These are phyloP conservation scores for Dromius quadrimaculatus DNA, from an alignment of 2,888 invertebrate species.

Conservation along the genomic window DNA sequence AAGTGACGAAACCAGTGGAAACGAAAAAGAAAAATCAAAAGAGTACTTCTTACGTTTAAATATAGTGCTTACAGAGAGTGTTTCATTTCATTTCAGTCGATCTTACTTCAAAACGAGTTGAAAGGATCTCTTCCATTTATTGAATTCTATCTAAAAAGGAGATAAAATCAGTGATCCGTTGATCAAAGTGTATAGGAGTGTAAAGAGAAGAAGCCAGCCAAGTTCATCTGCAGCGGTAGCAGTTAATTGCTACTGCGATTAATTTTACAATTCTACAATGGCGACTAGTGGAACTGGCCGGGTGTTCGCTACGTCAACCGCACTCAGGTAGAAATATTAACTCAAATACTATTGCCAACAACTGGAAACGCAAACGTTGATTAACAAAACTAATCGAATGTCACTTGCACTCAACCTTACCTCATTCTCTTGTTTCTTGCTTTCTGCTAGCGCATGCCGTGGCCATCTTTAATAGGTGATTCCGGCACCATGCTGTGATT, in stretches of 20 bases:
- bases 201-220: conserved; percentile 12
- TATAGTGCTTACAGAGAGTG: conserved; percentile 21
- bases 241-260: conserved; percentile 36
- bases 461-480: conserved; percentile 39
- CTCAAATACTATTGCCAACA: conserved; percentile 39
- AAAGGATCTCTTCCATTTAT: conserved; percentile 26
- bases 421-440: too few species aligned
- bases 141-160: conserved; percentile 30
- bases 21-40: conserved; percentile 18
- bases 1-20: neutral
- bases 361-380: conserved; percentile 39
- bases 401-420: conserved; percentile 30
- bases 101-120: conserved; percentile 29
- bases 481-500: conserved; percentile 15
- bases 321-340: conserved; percentile 37
- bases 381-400: conserved; percentile 52
- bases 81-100: conserved; percentile 28
- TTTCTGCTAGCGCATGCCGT: neutral
- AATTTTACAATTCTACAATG: conserved; percentile 22
- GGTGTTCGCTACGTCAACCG: conserved; percentile 19
- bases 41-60: conserved; percentile 20
- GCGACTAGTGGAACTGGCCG: neutral
- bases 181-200: conserved; percentile 33
- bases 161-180: conserved; percentile 33
- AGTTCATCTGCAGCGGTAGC: conserved; percentile 13